Evolutionary conservation across 2,113 vertebrate genomes (phyloP).

Genomic region (Sylvicapra grimmia): DNA sequence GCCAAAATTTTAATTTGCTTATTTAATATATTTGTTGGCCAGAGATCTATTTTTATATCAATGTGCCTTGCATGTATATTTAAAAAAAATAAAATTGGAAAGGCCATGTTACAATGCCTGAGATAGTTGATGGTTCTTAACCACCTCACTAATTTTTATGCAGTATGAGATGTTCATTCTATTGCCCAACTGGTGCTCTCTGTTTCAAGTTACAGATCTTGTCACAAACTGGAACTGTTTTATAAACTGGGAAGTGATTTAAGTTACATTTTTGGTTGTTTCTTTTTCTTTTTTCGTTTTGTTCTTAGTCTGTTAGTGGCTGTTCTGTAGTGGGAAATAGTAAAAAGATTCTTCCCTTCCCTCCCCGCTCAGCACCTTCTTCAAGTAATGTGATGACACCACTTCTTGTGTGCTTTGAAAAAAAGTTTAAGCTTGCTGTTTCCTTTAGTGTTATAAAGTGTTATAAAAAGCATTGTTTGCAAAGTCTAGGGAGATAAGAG

Average conservation of each 20-base stretch:
- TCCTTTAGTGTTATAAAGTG: constrained; percentile 53
- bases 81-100: constrained; percentile 14
- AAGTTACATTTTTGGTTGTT: constrained; percentile 32
- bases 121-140: constrained; percentile 54
- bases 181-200: constrained; percentile 62
- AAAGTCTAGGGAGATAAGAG: constrained; percentile 52
- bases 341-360: constrained; percentile 56
- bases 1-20: constrained; percentile 71
- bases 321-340: constrained; percentile 58
- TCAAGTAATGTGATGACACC: constrained; percentile 62
- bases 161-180: constrained; percentile 47
- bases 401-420: constrained; percentile 56
- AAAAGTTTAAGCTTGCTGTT: constrained; percentile 63
- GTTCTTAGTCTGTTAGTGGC: constrained; percentile 55
- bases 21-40: constrained; percentile 63
- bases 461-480: constrained; percentile 49
- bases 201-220: constrained; percentile 53
- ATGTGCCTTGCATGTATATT: constrained; percentile 79
- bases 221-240: constrained; percentile 61
- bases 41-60: constrained; percentile 76
- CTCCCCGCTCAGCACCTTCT: constrained; percentile 45
- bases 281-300: background rate
- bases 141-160: constrained; percentile 61
- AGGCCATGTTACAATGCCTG: constrained; percentile 55
- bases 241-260: constrained; percentile 48